These are phyloP conservation scores for Heliconius congener DNA, from an alignment of 1,140 invertebrate species.

Conservation along the genomic window DNA sequence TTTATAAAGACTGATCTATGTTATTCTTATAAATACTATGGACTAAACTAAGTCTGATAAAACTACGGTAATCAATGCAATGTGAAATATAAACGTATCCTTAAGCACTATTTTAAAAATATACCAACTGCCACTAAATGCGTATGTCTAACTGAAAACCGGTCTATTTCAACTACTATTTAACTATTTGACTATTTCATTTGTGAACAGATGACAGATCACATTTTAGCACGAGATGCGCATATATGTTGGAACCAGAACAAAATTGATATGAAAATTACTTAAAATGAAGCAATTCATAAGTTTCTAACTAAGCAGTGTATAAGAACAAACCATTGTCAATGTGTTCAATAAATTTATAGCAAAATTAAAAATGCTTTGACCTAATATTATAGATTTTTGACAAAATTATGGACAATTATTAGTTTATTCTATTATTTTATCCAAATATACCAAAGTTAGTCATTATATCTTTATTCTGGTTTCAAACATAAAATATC, in stretches of 20 bases:
- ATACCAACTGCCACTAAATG: constrained; percentile 75
- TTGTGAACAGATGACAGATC: constrained; percentile 52
- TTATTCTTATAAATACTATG: neutral
- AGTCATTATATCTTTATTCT: constrained; percentile 15
- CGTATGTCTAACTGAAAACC: constrained; percentile 78
- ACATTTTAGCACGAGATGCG: constrained; percentile 55
- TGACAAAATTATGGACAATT: constrained; percentile 2
- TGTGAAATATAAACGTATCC: constrained; percentile 62
- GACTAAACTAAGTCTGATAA: constrained; percentile 1
- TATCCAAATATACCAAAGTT: neutral
- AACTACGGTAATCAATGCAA: constrained; percentile 39
- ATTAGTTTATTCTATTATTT: neutral
- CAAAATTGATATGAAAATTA: neutral
- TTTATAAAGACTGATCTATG: neutral
- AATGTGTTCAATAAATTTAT: neutral
- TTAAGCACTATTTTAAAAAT: constrained; percentile 75
- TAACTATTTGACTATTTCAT: constrained; percentile 75
- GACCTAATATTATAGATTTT: neutral
- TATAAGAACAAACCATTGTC: neutral
- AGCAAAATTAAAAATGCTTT: neutral
- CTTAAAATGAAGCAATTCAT: constrained; percentile 2
- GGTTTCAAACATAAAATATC: constrained; percentile 31
- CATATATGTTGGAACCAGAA: constrained; percentile 40
- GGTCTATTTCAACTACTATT: constrained; percentile 77
- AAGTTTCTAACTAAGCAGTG: constrained; percentile 8